Percentiles rank a stretch among this genome's conserved stretches.
Evolutionary conservation across 2,797 vertebrate species (phyloP).

Genomic region (Tauraco hartlaubi): DNA sequence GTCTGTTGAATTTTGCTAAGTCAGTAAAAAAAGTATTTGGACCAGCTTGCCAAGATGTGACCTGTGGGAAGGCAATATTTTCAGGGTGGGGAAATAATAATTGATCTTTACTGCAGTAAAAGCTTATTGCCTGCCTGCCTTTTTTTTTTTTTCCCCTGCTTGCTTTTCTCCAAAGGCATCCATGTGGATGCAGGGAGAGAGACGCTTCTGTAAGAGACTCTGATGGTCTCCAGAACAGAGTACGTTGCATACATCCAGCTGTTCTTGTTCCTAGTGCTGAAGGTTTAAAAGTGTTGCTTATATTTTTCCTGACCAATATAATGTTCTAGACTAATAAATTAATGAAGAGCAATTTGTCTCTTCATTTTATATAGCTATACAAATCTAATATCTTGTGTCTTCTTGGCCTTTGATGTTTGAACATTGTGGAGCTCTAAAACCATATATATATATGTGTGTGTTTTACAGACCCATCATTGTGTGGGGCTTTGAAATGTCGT

Average conservation of each 20-base stretch:
- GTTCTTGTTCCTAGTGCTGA: background rate
- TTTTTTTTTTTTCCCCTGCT: background rate
- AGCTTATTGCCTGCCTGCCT: background rate
- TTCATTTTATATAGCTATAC: background rate
- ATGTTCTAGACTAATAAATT: background rate
- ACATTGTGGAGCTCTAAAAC: background rate
- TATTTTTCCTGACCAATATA: background rate
- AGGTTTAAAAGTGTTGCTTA: background rate
- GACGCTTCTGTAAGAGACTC: background rate
- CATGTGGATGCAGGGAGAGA: background rate
- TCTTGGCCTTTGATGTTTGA: conserved; percentile 17
- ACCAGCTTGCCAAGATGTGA: background rate
- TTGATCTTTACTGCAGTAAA: background rate
- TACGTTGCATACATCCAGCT: background rate
- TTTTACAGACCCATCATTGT: conserved; percentile 56
- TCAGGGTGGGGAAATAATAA: background rate
- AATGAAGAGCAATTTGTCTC: background rate
- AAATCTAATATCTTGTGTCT: background rate
- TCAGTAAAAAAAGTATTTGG: background rate
- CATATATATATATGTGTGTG: background rate
- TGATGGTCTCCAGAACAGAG: background rate
- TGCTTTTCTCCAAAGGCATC: background rate
- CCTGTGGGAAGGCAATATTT: background rate
- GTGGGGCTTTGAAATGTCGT: conserved; percentile 63
- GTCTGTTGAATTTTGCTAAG: background rate